Conservation (phyloP, 2,888 invertebrate species). For the Tethea ocularis region DNA sequence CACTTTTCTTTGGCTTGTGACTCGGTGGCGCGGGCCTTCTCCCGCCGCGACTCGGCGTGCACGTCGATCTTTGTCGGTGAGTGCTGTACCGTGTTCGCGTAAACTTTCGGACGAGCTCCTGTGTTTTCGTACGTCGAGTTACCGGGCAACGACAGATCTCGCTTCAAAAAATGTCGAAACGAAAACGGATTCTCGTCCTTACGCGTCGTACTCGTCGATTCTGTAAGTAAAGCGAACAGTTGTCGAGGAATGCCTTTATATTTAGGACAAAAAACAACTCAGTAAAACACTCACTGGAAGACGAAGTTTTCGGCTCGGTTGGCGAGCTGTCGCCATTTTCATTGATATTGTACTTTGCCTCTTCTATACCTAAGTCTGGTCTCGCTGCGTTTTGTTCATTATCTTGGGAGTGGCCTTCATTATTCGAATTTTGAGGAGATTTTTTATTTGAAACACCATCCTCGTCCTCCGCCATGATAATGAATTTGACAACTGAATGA, state of each 20-base stretch:
- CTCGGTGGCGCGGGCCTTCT: constrained; percentile 60
- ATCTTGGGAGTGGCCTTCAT: constrained; percentile 61
- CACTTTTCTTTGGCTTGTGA: constrained; percentile 69
- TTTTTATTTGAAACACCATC: constrained; percentile 80
- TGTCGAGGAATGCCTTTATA: constrained; percentile 62
- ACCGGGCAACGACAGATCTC: constrained; percentile 82
- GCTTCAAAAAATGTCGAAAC: constrained; percentile 92
- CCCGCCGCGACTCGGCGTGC: constrained; percentile 61
- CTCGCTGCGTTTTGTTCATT: constrained; percentile 69
- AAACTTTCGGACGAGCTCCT: constrained; percentile 91
- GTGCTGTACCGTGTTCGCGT: constrained; percentile 77
- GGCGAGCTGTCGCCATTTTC: constrained; percentile 68
- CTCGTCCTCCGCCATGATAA: constrained; percentile 82
- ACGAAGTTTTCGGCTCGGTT: constrained; percentile 68
- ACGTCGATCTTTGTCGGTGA: constrained; percentile 73
- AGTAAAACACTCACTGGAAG: constrained; percentile 75
- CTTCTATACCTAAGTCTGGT: constrained; percentile 79
- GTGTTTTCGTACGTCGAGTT: constrained; percentile 86
- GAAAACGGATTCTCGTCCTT: constrained; percentile 92
- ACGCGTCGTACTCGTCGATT: constrained; percentile 73
- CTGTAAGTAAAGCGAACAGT: constrained; percentile 61
- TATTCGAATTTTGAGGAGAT: constrained; percentile 74
- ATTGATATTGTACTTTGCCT: constrained; percentile 72
- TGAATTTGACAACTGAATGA: constrained; percentile 60
- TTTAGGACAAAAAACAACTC: constrained; percentile 79